These are phyloP conservation scores for Sipha maydis DNA, from an alignment of 2,888 invertebrate species.

Conservation along the genomic window DNA sequence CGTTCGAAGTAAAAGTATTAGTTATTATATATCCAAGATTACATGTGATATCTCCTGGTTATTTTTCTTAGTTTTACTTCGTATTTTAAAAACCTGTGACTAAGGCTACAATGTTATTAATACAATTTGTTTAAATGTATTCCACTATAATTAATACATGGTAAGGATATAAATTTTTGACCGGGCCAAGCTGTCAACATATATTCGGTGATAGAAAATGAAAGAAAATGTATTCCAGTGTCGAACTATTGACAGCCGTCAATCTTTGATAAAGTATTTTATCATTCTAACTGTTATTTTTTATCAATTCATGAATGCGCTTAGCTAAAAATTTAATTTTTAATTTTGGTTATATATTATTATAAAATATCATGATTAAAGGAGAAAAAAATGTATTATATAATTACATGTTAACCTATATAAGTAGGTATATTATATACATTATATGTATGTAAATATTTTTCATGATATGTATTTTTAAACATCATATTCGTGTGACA, in stretches of 20 bases:
- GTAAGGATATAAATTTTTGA: conserved; percentile 11
- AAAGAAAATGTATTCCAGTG: background rate
- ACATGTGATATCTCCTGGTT: background rate
- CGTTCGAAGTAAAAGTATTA: background rate
- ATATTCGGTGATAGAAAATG: background rate
- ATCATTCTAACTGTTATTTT: background rate
- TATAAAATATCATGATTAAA: background rate
- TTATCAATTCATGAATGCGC: background rate
- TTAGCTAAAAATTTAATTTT: background rate
- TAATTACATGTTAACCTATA: too few species aligned
- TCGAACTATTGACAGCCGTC: conserved; percentile 11
- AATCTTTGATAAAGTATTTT: conserved; percentile 11
- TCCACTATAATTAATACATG: conserved; percentile 1
- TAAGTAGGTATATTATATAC: background rate
- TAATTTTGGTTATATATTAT: background rate
- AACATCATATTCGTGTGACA: background rate
- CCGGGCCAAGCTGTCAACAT: background rate
- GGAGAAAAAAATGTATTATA: background rate
- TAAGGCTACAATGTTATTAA: background rate
- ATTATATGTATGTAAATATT: background rate
- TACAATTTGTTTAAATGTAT: background rate
- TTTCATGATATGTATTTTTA: background rate
- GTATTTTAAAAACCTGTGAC: background rate
- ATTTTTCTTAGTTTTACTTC: background rate
- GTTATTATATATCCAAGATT: background rate